These are phyloP conservation scores for Peromyscus californicus DNA, from an alignment of 2,113 vertebrate species.

Conservation along the genomic window DNA sequence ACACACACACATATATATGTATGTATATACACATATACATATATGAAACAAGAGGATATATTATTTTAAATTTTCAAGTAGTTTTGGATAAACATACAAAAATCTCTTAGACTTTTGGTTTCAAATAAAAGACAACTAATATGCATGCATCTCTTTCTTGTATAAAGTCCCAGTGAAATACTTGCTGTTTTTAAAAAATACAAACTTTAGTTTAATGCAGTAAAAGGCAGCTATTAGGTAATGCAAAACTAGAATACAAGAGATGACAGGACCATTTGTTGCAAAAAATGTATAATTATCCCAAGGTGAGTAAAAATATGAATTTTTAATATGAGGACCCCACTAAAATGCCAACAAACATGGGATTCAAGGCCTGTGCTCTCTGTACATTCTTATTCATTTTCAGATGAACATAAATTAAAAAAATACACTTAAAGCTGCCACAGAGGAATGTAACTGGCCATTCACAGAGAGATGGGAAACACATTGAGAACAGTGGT, in stretches of 20 bases:
- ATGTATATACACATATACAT: neutral
- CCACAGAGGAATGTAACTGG: neutral
- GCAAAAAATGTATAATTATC: slow-evolving; percentile 5
- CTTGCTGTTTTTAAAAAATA: neutral
- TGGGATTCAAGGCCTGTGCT: neutral
- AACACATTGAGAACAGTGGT: neutral
- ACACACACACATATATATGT: neutral
- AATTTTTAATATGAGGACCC: neutral
- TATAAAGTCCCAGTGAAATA: neutral
- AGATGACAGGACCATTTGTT: neutral
- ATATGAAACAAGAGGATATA: neutral
- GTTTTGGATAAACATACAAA: slow-evolving; percentile 35
- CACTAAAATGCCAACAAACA: neutral
- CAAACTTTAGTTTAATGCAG: slow-evolving; percentile 37
- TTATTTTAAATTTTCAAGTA: slow-evolving; percentile 29
- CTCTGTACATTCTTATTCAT: neutral
- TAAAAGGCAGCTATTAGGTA: neutral
- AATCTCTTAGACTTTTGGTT: neutral
- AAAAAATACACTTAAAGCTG: neutral
- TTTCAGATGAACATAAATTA: slow-evolving; percentile 14
- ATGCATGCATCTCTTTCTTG: neutral
- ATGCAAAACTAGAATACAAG: neutral
- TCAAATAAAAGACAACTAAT: neutral
- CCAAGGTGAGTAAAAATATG: neutral
- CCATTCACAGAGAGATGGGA: neutral